Conservation (phyloP, 2,113 vertebrate genomes). For the Oriolus oriolus region DNA sequence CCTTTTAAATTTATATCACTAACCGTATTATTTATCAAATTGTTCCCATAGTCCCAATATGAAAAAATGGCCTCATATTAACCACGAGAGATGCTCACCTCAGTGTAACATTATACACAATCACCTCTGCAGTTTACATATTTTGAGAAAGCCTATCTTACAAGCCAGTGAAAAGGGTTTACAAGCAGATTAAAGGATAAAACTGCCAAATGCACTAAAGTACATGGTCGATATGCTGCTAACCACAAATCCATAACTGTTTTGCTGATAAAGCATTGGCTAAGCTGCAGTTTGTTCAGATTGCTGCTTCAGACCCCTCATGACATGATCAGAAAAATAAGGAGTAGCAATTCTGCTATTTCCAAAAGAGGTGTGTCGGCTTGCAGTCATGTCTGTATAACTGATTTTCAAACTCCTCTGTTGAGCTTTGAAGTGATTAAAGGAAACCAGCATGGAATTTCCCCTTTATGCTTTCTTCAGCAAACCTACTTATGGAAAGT, state of each 20-base stretch:
- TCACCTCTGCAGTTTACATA: neutral
- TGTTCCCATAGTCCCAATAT: neutral
- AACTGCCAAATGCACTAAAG: neutral
- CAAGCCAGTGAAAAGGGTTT: neutral
- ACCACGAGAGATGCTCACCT: neutral
- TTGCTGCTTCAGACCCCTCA: neutral
- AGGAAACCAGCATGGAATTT: neutral
- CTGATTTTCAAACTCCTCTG: neutral
- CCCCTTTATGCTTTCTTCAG: neutral
- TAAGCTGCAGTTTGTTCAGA: neutral
- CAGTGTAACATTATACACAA: neutral
- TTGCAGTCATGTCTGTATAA: neutral
- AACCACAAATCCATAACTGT: slow-evolving; percentile 37
- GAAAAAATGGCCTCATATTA: neutral
- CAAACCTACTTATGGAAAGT: neutral
- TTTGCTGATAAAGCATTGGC: slow-evolving; percentile 35
- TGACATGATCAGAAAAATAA: neutral
- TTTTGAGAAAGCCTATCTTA: neutral
- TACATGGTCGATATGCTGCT: neutral
- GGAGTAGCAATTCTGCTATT: neutral
- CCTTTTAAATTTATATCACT: neutral
- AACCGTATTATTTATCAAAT: neutral
- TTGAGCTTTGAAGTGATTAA: neutral
- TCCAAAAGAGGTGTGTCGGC: neutral
- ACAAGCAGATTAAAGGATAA: slow-evolving; percentile 54